Evolutionary conservation across 2,113 vertebrate genomes (phyloP).

Genomic region (Grammomys dolichurus): DNA sequence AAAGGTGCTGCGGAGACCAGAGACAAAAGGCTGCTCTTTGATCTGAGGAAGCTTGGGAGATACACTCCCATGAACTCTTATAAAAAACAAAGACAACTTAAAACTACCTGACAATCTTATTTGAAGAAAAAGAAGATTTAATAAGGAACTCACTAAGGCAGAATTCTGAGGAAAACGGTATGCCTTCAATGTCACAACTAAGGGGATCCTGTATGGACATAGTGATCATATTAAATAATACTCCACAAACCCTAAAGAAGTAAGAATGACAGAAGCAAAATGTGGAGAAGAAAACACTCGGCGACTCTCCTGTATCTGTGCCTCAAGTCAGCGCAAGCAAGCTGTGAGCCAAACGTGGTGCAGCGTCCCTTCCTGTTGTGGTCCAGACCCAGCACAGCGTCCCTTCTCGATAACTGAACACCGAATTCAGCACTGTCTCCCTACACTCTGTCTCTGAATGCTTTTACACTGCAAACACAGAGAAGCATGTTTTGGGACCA

Average conservation of each 20-base stretch:
- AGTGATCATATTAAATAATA: not conserved
- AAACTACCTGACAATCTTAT: not conserved
- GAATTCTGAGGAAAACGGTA: not conserved
- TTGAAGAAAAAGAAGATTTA: not conserved
- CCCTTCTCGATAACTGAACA: not conserved
- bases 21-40: constrained; percentile 17
- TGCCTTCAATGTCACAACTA: not conserved
- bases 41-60: not conserved
- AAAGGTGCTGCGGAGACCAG: not conserved
- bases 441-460: not conserved
- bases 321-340: not conserved
- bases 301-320: not conserved
- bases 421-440: not conserved
- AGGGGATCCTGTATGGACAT: not conserved
- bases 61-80: not conserved
- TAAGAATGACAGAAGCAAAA: constrained; percentile 8
- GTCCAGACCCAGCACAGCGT: not conserved
- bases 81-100: not conserved
- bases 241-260: not conserved
- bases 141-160: not conserved
- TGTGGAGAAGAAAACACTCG: not conserved
- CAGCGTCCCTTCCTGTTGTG: not conserved
- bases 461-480: not conserved
- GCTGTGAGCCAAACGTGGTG: not conserved
- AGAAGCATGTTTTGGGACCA: not conserved